phyloP scores from a whole-genome alignment of 2,888 invertebrate genomes.

The Esperia sulphurella region DNA sequence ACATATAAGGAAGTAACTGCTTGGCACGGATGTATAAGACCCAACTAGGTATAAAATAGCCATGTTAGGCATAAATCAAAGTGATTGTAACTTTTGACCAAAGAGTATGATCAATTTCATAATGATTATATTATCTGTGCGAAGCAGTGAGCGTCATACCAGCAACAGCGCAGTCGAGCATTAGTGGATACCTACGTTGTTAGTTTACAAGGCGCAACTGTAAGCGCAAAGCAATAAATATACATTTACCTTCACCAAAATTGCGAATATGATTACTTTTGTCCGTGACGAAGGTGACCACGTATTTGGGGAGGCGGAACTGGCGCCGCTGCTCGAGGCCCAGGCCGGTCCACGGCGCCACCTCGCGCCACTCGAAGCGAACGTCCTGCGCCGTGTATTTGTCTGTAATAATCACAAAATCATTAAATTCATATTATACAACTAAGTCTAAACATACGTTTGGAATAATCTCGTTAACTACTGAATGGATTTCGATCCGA shows the following conservation, averaged over 20 bases:
- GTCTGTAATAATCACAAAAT: conserved; percentile 55
- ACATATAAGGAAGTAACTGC: background rate
- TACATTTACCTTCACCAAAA: conserved; percentile 82
- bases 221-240: conserved; percentile 74
- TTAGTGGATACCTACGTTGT: conserved; percentile 51
- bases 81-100: background rate
- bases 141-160: conserved; percentile 12
- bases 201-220: conserved; percentile 60
- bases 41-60: background rate
- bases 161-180: conserved; percentile 47
- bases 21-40: background rate
- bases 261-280: conserved; percentile 80
- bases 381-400: conserved; percentile 81
- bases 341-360: conserved; percentile 70
- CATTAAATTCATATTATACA: too few species aligned
- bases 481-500: too few species aligned
- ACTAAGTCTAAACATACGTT: too few species aligned
- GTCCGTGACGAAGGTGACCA: conserved; percentile 81
- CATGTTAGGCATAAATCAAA: background rate
- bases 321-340: conserved; percentile 73
- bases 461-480: too few species aligned
- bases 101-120: background rate
- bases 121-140: conserved; percentile 5
- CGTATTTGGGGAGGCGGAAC: conserved; percentile 82
- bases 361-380: conserved; percentile 81